Conservation (phyloP, 1,140 invertebrate genomes). For the Stegodyphus mimosarum region DNA sequence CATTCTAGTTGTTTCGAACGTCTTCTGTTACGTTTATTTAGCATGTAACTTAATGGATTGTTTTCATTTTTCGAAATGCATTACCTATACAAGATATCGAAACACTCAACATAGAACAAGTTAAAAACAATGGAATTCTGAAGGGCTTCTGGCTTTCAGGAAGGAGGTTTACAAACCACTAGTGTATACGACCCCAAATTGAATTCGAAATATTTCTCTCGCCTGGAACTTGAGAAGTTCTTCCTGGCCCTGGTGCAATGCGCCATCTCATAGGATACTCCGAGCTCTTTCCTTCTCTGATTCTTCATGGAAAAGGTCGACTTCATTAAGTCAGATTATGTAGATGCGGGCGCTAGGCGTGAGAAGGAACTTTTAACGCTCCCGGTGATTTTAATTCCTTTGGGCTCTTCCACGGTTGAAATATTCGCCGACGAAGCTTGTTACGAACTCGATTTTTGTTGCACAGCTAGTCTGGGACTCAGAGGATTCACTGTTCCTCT, state of each 20-base stretch:
- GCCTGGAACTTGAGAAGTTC: not conserved
- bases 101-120: too few species aligned
- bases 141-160: too few species aligned
- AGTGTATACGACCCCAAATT: not conserved
- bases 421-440: not conserved
- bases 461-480: too few species aligned
- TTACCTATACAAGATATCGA: too few species aligned
- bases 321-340: constrained; percentile 19
- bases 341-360: not conserved
- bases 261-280: not conserved
- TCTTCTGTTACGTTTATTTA: too few species aligned
- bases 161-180: not conserved
- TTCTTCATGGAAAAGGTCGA: not conserved
- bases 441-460: not conserved
- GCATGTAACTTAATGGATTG: too few species aligned
- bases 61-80: too few species aligned
- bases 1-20: too few species aligned
- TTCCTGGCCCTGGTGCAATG: not conserved
- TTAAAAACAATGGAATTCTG: too few species aligned
- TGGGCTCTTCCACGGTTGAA: not conserved
- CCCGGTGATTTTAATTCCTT: not conserved
- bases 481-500: not conserved
- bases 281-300: not conserved
- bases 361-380: not conserved
- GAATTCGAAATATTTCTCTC: not conserved